These are phyloP conservation scores for Iguana delicatissima DNA, from an alignment of 2,797 vertebrate genomes.

Conservation along the genomic window DNA sequence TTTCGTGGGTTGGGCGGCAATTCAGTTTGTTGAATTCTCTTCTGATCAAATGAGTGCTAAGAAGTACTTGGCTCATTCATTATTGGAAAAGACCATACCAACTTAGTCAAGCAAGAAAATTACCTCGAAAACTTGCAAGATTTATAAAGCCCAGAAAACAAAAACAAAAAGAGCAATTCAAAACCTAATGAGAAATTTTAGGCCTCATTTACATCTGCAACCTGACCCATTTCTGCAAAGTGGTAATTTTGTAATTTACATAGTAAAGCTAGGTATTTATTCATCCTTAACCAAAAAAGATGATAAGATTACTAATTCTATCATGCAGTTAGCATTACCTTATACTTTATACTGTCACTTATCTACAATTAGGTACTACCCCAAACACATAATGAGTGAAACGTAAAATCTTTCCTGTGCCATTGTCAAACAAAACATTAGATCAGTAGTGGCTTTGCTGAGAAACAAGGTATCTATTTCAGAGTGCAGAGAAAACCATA, in stretches of 20 bases:
- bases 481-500: neutral
- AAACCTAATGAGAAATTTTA: constrained; percentile 86
- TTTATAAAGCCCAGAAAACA: constrained; percentile 80
- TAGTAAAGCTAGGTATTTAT: constrained; percentile 81
- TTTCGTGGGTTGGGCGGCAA: too few species aligned
- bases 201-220: constrained; percentile 83
- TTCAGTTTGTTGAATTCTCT: constrained; percentile 65
- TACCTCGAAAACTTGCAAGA: constrained; percentile 80
- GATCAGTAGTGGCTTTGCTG: constrained; percentile 7
- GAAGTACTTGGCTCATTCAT: constrained; percentile 77
- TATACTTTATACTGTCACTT: constrained; percentile 65
- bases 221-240: constrained; percentile 81
- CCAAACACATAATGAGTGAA: constrained; percentile 32
- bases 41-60: constrained; percentile 72
- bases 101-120: constrained; percentile 83
- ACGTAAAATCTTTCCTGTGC: neutral
- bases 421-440: neutral
- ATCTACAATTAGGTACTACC: constrained; percentile 38
- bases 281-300: constrained; percentile 77
- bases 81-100: constrained; percentile 77
- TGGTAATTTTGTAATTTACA: constrained; percentile 81
- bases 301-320: constrained; percentile 78
- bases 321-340: constrained; percentile 71
- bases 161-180: constrained; percentile 80
- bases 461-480: constrained; percentile 5